A percentile compares a stretch with the other conserved stretches of the same genome.
Evolutionary conservation across 2,888 invertebrate species (phyloP).

Genomic region (Pachymerium ferrugineum): DNA sequence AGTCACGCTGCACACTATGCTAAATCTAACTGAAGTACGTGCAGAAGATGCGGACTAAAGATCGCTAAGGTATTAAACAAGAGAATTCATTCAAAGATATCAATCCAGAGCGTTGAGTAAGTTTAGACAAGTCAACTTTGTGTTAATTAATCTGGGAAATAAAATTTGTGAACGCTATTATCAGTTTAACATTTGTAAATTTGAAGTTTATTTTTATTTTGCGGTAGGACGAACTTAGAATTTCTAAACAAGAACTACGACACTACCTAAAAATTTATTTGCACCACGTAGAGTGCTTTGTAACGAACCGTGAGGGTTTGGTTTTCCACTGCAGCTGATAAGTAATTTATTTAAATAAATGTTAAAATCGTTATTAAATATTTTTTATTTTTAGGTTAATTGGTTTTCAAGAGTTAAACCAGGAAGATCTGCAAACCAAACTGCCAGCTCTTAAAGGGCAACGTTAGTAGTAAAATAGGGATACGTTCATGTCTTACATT

Average conservation of each 20-base stretch:
- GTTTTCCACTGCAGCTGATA: conserved; percentile 57
- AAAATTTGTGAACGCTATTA: conserved; percentile 12
- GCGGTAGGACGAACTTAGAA: conserved; percentile 62
- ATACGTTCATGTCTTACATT: background rate
- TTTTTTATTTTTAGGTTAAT: conserved; percentile 53
- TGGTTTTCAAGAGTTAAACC: conserved; percentile 64
- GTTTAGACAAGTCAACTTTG: background rate
- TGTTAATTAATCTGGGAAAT: conserved; percentile 14
- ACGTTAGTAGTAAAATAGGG: background rate
- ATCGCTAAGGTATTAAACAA: conserved; percentile 65
- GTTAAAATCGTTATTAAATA: background rate
- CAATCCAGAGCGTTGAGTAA: conserved; percentile 8
- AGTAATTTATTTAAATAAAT: background rate
- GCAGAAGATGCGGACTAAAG: conserved; percentile 76
- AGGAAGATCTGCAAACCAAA: conserved; percentile 65
- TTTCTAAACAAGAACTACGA: conserved; percentile 74
- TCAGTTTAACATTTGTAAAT: background rate
- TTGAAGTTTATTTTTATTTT: background rate
- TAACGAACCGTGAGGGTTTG: conserved; percentile 63
- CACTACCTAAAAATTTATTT: conserved; percentile 80
- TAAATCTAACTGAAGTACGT: conserved; percentile 72
- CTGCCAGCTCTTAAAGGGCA: conserved; percentile 57
- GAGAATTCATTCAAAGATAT: background rate
- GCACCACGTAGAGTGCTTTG: conserved; percentile 90
- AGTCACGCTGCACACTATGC: too few species aligned